Conservation (phyloP, 2,888 invertebrate genomes). For the Asteroscopus sphinx region DNA sequence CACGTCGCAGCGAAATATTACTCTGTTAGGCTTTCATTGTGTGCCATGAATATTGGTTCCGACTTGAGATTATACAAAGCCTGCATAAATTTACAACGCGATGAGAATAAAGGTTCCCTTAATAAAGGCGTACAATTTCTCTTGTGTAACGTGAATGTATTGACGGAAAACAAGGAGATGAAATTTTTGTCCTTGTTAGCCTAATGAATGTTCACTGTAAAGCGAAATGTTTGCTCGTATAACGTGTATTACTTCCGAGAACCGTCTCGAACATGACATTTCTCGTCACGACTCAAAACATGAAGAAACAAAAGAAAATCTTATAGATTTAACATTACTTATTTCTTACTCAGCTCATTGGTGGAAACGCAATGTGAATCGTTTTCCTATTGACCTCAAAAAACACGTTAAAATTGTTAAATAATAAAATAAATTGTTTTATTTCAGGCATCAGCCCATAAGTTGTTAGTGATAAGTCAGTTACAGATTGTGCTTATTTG, state of each 20-base stretch:
- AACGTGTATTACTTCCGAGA: slow-evolving; percentile 2
- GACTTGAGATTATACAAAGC: slow-evolving; percentile 47
- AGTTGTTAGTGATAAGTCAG: too few species aligned
- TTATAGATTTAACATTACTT: neutral
- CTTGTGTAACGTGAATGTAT: slow-evolving; percentile 34
- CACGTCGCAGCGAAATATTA: slow-evolving; percentile 44
- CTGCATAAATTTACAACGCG: slow-evolving; percentile 32
- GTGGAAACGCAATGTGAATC: neutral
- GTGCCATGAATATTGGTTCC: slow-evolving; percentile 47
- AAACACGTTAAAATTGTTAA: too few species aligned
- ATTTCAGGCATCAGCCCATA: too few species aligned
- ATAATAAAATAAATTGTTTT: too few species aligned
- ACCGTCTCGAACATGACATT: slow-evolving; percentile 10
- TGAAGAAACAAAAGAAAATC: slow-evolving; percentile 2
- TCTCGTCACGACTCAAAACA: slow-evolving; percentile 2
- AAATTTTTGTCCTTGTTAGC: slow-evolving; percentile 30
- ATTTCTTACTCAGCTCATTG: slow-evolving; percentile 5
- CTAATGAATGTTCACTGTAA: slow-evolving; percentile 18
- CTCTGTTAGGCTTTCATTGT: slow-evolving; percentile 40
- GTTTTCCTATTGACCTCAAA: neutral
- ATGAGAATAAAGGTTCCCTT: slow-evolving; percentile 25
- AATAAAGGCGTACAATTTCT: slow-evolving; percentile 32
- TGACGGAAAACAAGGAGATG: slow-evolving; percentile 31
- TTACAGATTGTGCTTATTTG: too few species aligned
- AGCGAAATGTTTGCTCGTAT: slow-evolving; percentile 8